Evolutionary conservation across 64 coral and sea anemone species (phyloP).

Genomic region (Dendrophyllia cribrosa): DNA sequence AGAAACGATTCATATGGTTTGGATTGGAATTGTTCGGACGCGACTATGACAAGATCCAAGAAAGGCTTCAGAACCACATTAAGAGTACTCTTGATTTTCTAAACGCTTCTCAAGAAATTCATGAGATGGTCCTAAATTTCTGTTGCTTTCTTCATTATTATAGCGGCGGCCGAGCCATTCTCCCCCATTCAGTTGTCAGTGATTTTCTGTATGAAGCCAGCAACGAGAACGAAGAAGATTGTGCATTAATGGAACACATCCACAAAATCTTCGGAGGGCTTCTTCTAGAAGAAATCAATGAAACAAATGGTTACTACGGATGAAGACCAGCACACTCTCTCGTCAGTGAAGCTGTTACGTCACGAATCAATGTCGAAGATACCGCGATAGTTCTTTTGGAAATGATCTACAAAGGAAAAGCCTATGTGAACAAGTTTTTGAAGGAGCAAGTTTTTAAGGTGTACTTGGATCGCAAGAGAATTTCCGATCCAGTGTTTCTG

Average conservation of each 20-base stretch:
- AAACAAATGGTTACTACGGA: slow-evolving; percentile 40
- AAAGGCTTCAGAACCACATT: slow-evolving; percentile 55
- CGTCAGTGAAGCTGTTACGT: slow-evolving; percentile 43
- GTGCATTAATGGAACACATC: slow-evolving; percentile 10
- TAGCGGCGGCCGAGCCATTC: slow-evolving; percentile 24
- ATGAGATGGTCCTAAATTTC: slow-evolving; percentile 48
- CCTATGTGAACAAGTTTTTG: slow-evolving; percentile 26
- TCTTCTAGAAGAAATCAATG: slow-evolving; percentile 41
- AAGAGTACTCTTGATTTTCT: slow-evolving; percentile 16
- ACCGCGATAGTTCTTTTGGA: slow-evolving; percentile 24
- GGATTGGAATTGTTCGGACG: slow-evolving; percentile 67
- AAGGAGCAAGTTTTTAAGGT: slow-evolving; percentile 20
- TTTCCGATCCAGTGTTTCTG: slow-evolving; percentile 42
- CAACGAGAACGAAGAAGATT: not conserved
- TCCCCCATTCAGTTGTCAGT: slow-evolving; percentile 49
- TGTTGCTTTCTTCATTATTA: slow-evolving; percentile 63
- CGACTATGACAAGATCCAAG: slow-evolving; percentile 52
- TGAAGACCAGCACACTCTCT: slow-evolving; percentile 64
- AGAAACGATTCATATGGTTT: slow-evolving; percentile 65
- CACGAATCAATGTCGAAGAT: slow-evolving; percentile 7
- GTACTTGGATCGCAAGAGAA: slow-evolving; percentile 32
- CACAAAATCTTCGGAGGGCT: slow-evolving; percentile 52
- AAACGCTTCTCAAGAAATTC: not conserved
- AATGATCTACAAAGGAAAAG: slow-evolving; percentile 10
- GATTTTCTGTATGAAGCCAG: slow-evolving; percentile 58